These are phyloP conservation scores for Heliothis subflexa DNA, from an alignment of 1,140 invertebrate genomes.

Conservation along the genomic window DNA sequence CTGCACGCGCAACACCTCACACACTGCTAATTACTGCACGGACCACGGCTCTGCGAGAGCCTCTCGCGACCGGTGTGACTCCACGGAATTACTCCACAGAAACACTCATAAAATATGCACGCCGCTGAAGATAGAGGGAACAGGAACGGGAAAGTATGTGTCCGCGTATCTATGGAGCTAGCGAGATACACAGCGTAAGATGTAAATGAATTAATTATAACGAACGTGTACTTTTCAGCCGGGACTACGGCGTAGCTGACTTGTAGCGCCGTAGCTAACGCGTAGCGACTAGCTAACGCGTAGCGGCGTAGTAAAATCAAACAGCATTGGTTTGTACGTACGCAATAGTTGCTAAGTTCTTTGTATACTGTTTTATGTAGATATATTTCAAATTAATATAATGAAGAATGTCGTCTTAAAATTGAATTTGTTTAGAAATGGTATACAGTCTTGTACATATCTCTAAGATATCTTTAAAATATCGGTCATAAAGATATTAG, in stretches of 20 bases:
- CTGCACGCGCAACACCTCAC: constrained; percentile 51
- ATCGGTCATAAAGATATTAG: too few species aligned
- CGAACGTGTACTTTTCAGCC: constrained; percentile 33
- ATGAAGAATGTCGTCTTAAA: too few species aligned
- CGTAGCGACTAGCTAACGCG: not conserved
- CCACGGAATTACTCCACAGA: constrained; percentile 22
- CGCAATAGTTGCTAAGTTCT: too few species aligned
- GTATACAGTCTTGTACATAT: too few species aligned
- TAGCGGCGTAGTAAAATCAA: constrained; percentile 21
- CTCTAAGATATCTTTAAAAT: too few species aligned
- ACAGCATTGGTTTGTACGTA: constrained; percentile 23
- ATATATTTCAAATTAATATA: too few species aligned
- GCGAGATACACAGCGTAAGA: constrained; percentile 34
- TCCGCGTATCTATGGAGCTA: constrained; percentile 27
- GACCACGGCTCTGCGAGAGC: not conserved
- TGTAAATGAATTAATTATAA: constrained; percentile 47
- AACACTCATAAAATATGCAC: constrained; percentile 43
- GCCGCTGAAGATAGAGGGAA: constrained; percentile 37
- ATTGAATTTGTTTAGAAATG: too few species aligned
- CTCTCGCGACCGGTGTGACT: not conserved
- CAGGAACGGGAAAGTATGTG: constrained; percentile 27
- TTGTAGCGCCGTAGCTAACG: constrained; percentile 16
- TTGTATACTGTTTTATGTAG: not conserved
- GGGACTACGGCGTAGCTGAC: constrained; percentile 23
- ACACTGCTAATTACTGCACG: constrained; percentile 40